Percentiles rank a stretch among this genome's conserved stretches.
These are phyloP conservation scores for Lasioglossum lativentre DNA, from an alignment of 2,888 invertebrate genomes.

Conservation along the genomic window DNA sequence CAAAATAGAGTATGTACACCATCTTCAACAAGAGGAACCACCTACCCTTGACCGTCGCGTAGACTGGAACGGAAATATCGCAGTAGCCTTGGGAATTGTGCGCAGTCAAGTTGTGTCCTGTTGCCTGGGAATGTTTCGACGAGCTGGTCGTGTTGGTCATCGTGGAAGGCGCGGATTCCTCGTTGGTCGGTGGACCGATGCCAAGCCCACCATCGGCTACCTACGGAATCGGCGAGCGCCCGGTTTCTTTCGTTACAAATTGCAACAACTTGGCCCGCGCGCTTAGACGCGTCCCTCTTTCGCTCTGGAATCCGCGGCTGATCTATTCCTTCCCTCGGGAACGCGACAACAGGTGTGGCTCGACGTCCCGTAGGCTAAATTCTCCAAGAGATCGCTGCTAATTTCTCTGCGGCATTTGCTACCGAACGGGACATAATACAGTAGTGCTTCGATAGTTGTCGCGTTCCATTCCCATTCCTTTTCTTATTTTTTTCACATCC, in stretches of 20 bases:
- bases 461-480: not conserved
- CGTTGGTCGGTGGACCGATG: slow-evolving; percentile 81
- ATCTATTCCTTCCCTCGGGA: not conserved
- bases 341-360: not conserved
- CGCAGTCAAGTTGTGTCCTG: slow-evolving; percentile 82
- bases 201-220: slow-evolving; percentile 83
- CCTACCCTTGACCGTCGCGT: slow-evolving; percentile 95
- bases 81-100: slow-evolving; percentile 92
- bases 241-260: slow-evolving; percentile 32
- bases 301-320: not conserved
- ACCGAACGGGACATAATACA: not conserved
- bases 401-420: not conserved
- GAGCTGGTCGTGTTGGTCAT: slow-evolving; percentile 81
- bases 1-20: not conserved
- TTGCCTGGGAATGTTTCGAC: slow-evolving; percentile 83
- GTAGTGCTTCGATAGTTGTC: not conserved
- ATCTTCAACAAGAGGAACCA: not conserved
- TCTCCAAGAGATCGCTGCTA: not conserved
- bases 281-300: not conserved
- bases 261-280: slow-evolving; percentile 22
- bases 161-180: slow-evolving; percentile 81
- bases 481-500: not conserved
- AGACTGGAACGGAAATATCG: slow-evolving; percentile 96
- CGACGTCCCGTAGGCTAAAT: not conserved
- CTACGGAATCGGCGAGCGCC: slow-evolving; percentile 63